Base-by-base conservation (phyloP, 2,888 invertebrate genomes). In the Drosophila phalerata region DNA sequence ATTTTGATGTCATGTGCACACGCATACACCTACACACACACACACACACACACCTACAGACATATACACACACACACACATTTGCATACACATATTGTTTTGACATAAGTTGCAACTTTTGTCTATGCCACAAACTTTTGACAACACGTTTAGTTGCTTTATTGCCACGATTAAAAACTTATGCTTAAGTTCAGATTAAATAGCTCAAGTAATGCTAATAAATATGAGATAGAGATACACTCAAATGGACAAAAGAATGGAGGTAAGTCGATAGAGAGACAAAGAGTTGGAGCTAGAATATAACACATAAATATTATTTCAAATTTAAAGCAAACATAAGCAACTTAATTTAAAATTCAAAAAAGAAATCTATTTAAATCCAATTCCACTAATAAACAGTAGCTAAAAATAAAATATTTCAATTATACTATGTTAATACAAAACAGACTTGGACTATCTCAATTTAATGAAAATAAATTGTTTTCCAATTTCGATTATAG, bases 1-100 rank as follows among this genome's bases (percentile, higher is more conserved):
- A 37, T 55, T 74, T 72, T 55, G 45, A 60, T 67, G 58, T 38
- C 69, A 62, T 48, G 40, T 60, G 25, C 40, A 48, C 52, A 69
- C 30, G 37, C 17, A 48, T 30, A 48, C 38, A 25, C 10, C 10
- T 15, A 42, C 28, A 42, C 47, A 51, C n/a, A 17, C 10, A 43
- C 43, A n/a, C 34, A 45, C 15, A 32, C 17, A 42, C n/a, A 5
- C 15, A 56, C 43, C 6, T 13, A 17, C 42, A 15, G 25, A 8
- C 15, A 47, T 9, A 15, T 10, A 30, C n/a, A n/a, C n/a, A n/a
- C n/a, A n/a, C 9, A 19, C 8, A 34, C 11, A 38, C 32, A n/a
- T 13, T 8, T 34, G 19, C 32, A 19, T 9, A 34, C 13, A 49
- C 8, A 5, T 9, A 32, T 49, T 22, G 28, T 19, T 28, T 52